These are phyloP conservation scores for Haliaeetus albicilla DNA, from an alignment of 2,797 vertebrate genomes.

Conservation along the genomic window DNA sequence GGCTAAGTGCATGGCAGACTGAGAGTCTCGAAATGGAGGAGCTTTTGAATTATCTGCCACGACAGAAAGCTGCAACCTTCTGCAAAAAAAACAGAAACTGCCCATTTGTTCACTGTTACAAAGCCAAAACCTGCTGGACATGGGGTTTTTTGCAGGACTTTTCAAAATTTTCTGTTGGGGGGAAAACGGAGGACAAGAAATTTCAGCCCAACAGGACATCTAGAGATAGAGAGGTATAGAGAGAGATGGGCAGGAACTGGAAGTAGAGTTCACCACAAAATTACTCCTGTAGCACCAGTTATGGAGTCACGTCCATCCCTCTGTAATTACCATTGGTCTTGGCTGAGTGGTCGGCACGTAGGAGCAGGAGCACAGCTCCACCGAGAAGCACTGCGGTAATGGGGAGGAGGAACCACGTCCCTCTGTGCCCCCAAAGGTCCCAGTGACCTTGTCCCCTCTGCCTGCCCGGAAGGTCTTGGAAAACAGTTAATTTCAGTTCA, in stretches of 20 bases:
- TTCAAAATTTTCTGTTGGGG: not conserved
- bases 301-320: fast-evolving
- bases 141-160: not conserved
- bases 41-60: not conserved
- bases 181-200: not conserved
- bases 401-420: not conserved
- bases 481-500: not conserved
- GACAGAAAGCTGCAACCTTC: not conserved
- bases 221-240: not conserved
- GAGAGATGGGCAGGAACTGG: not conserved
- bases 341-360: fast-evolving
- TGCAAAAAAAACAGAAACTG: not conserved
- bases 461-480: not conserved
- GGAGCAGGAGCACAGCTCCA: not conserved
- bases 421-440: not conserved
- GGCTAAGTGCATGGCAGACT: not conserved
- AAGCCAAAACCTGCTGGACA: not conserved
- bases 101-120: not conserved
- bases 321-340: not conserved
- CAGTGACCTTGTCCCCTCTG: not conserved
- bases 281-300: not conserved
- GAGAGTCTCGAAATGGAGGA: not conserved
- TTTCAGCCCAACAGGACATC: not conserved
- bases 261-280: not conserved
- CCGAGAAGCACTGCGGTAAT: fast-evolving